phyloP scores from a whole-genome alignment of 2,113 vertebrate species.

The Tetraodon nigroviridis region DNA sequence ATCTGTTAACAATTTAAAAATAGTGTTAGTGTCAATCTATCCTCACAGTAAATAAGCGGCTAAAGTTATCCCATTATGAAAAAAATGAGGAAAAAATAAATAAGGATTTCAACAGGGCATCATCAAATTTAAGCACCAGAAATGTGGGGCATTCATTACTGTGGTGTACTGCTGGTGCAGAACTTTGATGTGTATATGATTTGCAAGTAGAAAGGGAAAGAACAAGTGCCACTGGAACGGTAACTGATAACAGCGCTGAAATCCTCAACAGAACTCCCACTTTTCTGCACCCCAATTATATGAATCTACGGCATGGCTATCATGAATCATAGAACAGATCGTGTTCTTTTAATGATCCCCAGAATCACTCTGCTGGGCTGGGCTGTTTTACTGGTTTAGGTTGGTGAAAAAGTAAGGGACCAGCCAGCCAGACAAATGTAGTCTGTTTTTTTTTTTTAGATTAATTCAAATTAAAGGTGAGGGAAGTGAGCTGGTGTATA shows the following conservation, averaged over 20 bases:
- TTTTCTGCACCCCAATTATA: conserved; percentile 67
- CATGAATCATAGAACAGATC: conserved; percentile 73
- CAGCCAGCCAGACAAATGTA: conserved; percentile 28
- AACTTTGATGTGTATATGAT: conserved; percentile 70
- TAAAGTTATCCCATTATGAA: conserved; percentile 22
- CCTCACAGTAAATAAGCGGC: conserved; percentile 8
- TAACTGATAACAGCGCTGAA: conserved; percentile 55
- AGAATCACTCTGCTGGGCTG: conserved; percentile 51
- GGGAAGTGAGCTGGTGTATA: conserved; percentile 27
- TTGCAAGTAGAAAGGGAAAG: conserved; percentile 64
- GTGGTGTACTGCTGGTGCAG: conserved; percentile 49
- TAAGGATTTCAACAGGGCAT: conserved; percentile 37
- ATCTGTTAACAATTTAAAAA: too few species aligned
- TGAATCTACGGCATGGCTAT: conserved; percentile 56
- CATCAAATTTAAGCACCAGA: conserved; percentile 52
- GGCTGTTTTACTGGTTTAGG: conserved; percentile 1
- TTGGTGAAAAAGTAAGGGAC: conserved; percentile 25
- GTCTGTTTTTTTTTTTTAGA: conserved; percentile 37
- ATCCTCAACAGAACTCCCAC: conserved; percentile 46
- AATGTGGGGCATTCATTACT: conserved; percentile 67
- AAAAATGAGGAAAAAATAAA: conserved; percentile 19
- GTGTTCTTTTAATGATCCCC: conserved; percentile 65
- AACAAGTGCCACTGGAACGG: conserved; percentile 50
- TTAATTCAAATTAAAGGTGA: conserved; percentile 36
- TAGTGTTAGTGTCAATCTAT: too few species aligned